Conservation (phyloP, 2,113 vertebrate genomes). For the Cisticola juncidis region DNA sequence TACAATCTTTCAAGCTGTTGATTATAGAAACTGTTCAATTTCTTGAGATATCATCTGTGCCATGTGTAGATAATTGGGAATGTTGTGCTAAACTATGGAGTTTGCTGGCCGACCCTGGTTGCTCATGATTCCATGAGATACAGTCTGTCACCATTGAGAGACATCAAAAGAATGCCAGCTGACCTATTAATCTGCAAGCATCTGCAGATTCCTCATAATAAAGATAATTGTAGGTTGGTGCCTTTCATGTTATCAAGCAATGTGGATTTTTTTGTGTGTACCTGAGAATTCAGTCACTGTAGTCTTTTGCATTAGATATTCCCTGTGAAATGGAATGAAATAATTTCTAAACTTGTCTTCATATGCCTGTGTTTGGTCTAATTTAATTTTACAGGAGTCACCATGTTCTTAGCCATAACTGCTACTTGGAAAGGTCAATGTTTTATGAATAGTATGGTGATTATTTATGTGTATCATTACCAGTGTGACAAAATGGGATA, state of each 20-base stretch:
- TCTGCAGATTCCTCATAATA: not conserved
- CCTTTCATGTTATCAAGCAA: not conserved
- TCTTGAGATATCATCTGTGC: not conserved
- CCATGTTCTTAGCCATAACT: not conserved
- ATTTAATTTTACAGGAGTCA: not conserved
- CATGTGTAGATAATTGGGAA: slow-evolving; percentile 17
- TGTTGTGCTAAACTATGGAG: not conserved
- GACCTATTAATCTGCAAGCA: not conserved
- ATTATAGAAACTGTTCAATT: slow-evolving; percentile 17
- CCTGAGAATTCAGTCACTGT: not conserved
- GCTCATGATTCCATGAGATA: not conserved
- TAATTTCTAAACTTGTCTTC: not conserved
- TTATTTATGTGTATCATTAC: not conserved
- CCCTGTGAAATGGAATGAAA: not conserved
- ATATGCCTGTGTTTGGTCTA: not conserved
- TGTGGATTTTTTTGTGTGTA: not conserved
- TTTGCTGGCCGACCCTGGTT: not conserved
- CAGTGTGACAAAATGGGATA: not conserved
- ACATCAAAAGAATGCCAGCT: not conserved
- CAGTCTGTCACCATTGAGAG: not conserved
- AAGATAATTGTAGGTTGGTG: not conserved
- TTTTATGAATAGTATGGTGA: not conserved
- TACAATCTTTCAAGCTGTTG: slow-evolving; percentile 20
- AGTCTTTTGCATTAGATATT: not conserved
- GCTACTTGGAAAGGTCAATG: not conserved